Base-by-base conservation (phyloP, 2,888 invertebrate species). In the Listrodromus nycthemerus region DNA sequence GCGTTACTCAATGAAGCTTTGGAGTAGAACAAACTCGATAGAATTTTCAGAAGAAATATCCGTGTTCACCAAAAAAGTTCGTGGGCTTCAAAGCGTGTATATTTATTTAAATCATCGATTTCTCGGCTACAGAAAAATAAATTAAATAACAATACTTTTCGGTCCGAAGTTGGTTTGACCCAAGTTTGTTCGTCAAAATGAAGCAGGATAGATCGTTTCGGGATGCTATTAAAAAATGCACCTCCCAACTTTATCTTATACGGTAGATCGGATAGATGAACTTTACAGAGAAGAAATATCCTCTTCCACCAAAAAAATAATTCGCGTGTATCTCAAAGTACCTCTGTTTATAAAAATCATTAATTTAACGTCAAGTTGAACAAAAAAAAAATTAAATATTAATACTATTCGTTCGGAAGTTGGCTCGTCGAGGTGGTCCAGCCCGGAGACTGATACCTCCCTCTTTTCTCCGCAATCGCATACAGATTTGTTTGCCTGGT, bases 401-500 rank as follows among this genome's bases (percentile, higher is more conserved):
- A 19, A 50, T 50, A n/a, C 50, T 50, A 50, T 19, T 50, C 50
- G 7, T 5, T 50, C 50, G 19, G 6, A 8, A 19, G 50, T 8
- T 19, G 19, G 50, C 7, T 19, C 52, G 69, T 74, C 45, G 65
- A 79, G 80, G 83, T 83, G 80, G 80, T 83, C 80, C 83, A 71
- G 48, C 19, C 52, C 27, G 13, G 37, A 78, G 69, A 74, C 48
- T 27, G 70, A 58, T 37, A 66, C n/a, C 48, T 19, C 4, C 45
- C 27, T 50, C 70, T 6, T 13, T 13, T 45, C 66, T 50, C 74
- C 58, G 63, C 78, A 78, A 85, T 83, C 82, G 83, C 85, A 84
- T 83, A 80, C 80, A 85, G 81, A 87, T 86, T 86, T 86, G 86
- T 85, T 87, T 85, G 76, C 81, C 81, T 81, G 87, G 85, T 86